phyloP scores from a whole-genome alignment of 2,797 vertebrate genomes.

The Sciurus vulgaris region DNA sequence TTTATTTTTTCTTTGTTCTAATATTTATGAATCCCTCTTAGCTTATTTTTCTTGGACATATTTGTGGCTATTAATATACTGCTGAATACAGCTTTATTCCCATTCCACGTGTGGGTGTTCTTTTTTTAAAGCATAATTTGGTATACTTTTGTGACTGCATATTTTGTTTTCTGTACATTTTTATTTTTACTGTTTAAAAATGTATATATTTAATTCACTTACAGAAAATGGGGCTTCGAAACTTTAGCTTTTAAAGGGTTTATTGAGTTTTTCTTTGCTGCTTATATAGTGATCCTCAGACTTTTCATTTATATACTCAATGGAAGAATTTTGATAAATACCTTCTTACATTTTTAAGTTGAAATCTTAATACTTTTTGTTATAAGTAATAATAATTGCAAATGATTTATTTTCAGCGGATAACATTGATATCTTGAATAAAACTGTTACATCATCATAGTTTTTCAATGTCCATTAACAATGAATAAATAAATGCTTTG shows the following conservation, averaged over 20 bases:
- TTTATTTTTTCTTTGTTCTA: neutral
- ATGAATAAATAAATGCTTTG: neutral
- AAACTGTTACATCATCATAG: neutral
- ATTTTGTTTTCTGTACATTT: neutral
- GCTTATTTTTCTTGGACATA: neutral
- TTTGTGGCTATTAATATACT: neutral
- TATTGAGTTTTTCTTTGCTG: neutral
- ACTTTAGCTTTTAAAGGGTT: neutral
- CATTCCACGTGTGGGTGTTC: neutral
- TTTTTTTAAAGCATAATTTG: neutral
- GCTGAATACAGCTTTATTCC: neutral
- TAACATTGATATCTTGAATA: conserved; percentile 15
- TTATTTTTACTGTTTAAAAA: neutral
- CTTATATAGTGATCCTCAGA: neutral
- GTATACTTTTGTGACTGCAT: neutral
- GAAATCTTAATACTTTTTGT: conserved; percentile 2
- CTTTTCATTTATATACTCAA: neutral
- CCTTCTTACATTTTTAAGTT: neutral
- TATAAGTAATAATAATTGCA: conserved; percentile 6
- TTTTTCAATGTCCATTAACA: conserved; percentile 38
- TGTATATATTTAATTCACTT: neutral
- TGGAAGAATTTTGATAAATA: conserved; percentile 37
- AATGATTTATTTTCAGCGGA: neutral
- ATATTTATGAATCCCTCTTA: neutral
- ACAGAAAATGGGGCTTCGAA: neutral